Evolutionary conservation across 2,113 vertebrate genomes (phyloP).

Genomic region (Podiceps cristatus): DNA sequence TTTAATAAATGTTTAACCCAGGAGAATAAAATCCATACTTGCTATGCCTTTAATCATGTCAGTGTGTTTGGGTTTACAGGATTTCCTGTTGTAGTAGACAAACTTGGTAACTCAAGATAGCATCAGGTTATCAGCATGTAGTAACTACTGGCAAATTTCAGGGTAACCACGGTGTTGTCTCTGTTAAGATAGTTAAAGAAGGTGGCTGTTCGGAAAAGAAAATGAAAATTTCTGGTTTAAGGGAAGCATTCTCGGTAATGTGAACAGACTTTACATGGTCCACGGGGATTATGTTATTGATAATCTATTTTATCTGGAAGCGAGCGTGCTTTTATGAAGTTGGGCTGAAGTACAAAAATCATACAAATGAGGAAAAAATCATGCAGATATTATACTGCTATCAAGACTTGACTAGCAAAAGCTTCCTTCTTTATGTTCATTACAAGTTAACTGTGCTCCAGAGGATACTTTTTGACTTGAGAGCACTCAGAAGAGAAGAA

Average conservation of each 20-base stretch:
- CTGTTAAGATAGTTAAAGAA: not conserved
- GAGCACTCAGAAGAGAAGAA: not conserved
- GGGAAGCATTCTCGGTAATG: not conserved
- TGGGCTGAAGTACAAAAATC: not conserved
- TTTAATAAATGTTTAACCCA: not conserved
- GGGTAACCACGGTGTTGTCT: not conserved
- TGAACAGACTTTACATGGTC: not conserved
- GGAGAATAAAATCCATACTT: not conserved
- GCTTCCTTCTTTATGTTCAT: not conserved
- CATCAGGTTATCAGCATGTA: not conserved
- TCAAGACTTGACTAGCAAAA: not conserved
- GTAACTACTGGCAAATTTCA: not conserved
- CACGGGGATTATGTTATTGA: not conserved
- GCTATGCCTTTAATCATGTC: not conserved
- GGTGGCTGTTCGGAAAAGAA: not conserved
- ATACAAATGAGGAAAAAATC: not conserved
- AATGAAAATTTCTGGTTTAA: not conserved
- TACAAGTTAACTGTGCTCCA: not conserved
- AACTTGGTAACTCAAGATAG: not conserved
- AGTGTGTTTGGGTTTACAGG: not conserved
- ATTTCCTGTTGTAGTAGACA: slow-evolving; percentile 7
- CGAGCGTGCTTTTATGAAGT: not conserved
- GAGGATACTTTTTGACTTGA: not conserved
- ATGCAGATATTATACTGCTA: not conserved
- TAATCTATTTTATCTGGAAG: not conserved